Evolutionary conservation across 2,797 vertebrate genomes (phyloP), one percentile per base, ranked within the genome.

Genomic region (Argyrosomus regius): DNA sequence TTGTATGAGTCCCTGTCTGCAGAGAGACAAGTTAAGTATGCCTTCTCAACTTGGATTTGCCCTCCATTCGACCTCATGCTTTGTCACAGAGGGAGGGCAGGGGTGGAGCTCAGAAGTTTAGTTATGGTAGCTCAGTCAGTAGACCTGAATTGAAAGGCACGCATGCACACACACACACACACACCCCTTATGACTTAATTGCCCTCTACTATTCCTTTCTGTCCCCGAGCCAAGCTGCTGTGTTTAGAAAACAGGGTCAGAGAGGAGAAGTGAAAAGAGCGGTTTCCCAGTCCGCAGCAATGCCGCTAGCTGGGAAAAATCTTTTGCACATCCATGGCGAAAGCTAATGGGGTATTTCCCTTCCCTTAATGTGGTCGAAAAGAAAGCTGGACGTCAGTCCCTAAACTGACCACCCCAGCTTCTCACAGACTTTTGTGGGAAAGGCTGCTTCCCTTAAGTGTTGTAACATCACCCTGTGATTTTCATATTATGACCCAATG

Each of bases 331-430:
- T 80, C 76, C 75, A 72, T 17, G 81, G 72, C 16, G 64, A 78
- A 69, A 75, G 84, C 75, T 91, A 90, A 91, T 89, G 88, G 65
- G 89, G 74, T 77, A 89, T 92, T 93, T 90, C 91, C 8, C 88
- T 77, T 35, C 14, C 57, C 87, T 83, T 81, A 82, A 87, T 90
- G 85, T 87, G 78, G 86, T 53, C 13, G 58, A 20, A 61, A 68
- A 67, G 31, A 26, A 63, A 74, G 45, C 46, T 63, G 49, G 56
- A 78, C 54, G 52, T 72, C 48, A 54, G 31, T 68, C 48, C 26
- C 18, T 65, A 71, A 75, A 70, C 4, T 83, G 83, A 69, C 53
- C 61, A 62, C 43, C 74, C 1, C 3, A 43, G 70, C 31, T 60
- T 68, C 60, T 78, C 62, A 13, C 72, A 77, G 31, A 75, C 48